phyloP scores from a whole-genome alignment of 2,113 vertebrate genomes.

The Condylura cristata region DNA sequence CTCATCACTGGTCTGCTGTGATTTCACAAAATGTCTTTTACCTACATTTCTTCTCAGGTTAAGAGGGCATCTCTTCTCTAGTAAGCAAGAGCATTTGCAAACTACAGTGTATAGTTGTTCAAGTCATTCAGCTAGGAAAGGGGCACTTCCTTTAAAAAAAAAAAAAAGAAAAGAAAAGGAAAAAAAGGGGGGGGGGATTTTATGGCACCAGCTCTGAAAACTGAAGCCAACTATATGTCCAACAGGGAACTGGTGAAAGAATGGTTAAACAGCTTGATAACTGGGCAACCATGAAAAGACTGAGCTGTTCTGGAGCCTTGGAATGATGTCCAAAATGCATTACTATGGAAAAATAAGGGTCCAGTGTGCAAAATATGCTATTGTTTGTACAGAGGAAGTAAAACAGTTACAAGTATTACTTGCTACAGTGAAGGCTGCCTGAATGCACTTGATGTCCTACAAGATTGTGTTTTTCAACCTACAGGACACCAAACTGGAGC shows the following conservation, averaged over 20 bases:
- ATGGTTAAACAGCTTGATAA: not conserved
- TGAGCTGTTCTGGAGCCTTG: not conserved
- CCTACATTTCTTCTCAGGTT: not conserved
- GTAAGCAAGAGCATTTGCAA: conserved; percentile 9
- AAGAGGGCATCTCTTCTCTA: not conserved
- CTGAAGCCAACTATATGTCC: not conserved
- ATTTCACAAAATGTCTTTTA: not conserved
- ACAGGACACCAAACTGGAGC: not conserved
- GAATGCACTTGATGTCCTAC: not conserved
- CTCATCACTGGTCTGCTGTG: not conserved
- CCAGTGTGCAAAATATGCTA: too few relatives aligned
- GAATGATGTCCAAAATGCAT: not conserved
- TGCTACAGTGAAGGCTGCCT: not conserved
- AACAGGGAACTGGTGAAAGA: not conserved
- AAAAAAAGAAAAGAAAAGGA: too few relatives aligned
- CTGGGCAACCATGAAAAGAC: not conserved
- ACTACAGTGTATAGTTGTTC: not conserved
- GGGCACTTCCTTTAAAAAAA: not conserved
- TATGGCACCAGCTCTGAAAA: not conserved
- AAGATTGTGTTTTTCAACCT: not conserved
- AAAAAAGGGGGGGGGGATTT: not conserved
- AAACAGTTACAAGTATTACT: not conserved
- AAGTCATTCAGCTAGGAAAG: not conserved
- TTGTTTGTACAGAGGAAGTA: not conserved
- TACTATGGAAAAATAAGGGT: not conserved